These are phyloP conservation scores for Aurelia sp. DNA, from an alignment of 30 jellyfish, hydroid and myxozoan species.

Conservation along the genomic window DNA sequence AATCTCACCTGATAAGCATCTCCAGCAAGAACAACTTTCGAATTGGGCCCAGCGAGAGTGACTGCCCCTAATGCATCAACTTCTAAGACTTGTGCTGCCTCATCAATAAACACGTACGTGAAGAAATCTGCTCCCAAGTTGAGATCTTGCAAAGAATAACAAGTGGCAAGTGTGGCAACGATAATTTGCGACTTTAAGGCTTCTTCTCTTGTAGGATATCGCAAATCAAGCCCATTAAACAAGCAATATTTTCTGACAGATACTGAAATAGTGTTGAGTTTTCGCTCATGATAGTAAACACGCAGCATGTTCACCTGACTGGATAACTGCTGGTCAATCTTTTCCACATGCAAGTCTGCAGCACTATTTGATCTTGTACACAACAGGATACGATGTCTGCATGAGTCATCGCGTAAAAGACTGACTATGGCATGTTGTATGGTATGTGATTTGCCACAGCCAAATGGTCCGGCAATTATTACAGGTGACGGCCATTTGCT, in stretches of 20 bases:
- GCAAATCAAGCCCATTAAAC: slow-evolving; percentile 3
- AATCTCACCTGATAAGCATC: slow-evolving; percentile 49
- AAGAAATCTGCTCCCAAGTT: slow-evolving; percentile 16
- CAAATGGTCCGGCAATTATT: too few species aligned
- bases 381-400: slow-evolving; percentile 4
- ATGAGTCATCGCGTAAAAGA: too few species aligned
- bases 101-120: slow-evolving; percentile 48
- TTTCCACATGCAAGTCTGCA: slow-evolving; percentile 47
- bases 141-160: not conserved
- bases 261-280: slow-evolving; percentile 17
- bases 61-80: slow-evolving; percentile 41
- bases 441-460: too few species aligned
- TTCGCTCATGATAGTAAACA: slow-evolving; percentile 39
- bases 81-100: slow-evolving; percentile 63
- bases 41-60: slow-evolving; percentile 2
- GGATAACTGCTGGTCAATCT: slow-evolving; percentile 28
- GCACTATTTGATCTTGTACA: slow-evolving; percentile 68
- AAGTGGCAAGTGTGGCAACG: slow-evolving; percentile 31
- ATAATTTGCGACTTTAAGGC: not conserved
- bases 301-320: slow-evolving; percentile 11
- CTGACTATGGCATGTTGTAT: too few species aligned
- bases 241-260: slow-evolving; percentile 19
- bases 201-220: slow-evolving; percentile 34
- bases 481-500: too few species aligned
- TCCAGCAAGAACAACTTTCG: slow-evolving; percentile 49